Percentiles rank a stretch among this genome's conserved stretches.
Conservation (phyloP, 2,888 invertebrate genomes). For the Pyrochroa serraticornis region DNA sequence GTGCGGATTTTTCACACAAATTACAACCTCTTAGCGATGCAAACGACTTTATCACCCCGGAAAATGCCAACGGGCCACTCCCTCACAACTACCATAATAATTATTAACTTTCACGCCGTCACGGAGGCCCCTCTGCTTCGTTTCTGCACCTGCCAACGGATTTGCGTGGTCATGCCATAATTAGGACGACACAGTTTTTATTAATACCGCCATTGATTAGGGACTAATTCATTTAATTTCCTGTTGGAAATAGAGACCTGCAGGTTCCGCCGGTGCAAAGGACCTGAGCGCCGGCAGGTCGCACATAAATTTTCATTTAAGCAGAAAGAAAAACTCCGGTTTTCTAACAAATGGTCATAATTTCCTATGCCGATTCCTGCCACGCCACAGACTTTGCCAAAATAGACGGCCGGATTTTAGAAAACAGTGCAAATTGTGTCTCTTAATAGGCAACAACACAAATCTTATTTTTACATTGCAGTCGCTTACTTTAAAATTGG, state of each 20-base stretch:
- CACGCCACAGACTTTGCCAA: slow-evolving; percentile 7
- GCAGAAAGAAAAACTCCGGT: slow-evolving; percentile 6
- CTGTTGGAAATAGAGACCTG: slow-evolving; percentile 1
- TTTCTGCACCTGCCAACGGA: no score
- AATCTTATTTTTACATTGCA: no score
- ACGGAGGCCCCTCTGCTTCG: no score
- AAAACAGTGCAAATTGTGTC: no score
- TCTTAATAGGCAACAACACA: no score
- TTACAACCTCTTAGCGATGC: neutral
- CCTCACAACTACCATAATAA: no score
- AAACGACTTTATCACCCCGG: slow-evolving; percentile 3
- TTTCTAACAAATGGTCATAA: slow-evolving; percentile 17
- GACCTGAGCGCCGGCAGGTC: slow-evolving; percentile 4
- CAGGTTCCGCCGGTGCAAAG: neutral
- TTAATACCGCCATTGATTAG: neutral
- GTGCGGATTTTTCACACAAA: neutral
- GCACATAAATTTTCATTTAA: slow-evolving; percentile 13
- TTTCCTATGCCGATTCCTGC: slow-evolving; percentile 18
- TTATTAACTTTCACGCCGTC: no score
- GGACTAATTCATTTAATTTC: slow-evolving; percentile 12
- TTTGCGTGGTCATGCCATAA: neutral
- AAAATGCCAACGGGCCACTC: no score
- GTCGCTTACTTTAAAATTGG: no score
- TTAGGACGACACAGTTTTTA: slow-evolving; percentile 4
- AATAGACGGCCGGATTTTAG: neutral